Conservation (phyloP, 2,888 invertebrate species). For the Lasius platythorax region DNA sequence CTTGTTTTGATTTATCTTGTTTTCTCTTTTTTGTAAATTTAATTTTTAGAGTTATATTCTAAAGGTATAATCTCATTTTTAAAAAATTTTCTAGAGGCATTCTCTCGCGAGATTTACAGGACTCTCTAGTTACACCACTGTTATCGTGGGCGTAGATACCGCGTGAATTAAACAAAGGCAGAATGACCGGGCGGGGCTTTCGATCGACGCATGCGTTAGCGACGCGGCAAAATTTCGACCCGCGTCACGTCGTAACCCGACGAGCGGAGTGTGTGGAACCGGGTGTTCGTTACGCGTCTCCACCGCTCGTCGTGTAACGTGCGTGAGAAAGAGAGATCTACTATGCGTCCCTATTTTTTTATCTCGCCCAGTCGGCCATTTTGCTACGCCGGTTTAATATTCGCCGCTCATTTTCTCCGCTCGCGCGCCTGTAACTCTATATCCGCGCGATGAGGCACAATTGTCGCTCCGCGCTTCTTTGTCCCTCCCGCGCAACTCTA, state of each 20-base stretch:
- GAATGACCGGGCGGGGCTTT: slow-evolving; percentile 83
- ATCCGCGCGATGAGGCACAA: slow-evolving; percentile 75
- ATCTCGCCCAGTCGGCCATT: slow-evolving; percentile 79
- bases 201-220: slow-evolving; percentile 77
- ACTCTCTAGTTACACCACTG: slow-evolving; percentile 22
- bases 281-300: slow-evolving; percentile 37
- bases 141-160: slow-evolving; percentile 80
- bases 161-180: slow-evolving; percentile 82
- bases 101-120: neutral
- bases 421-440: slow-evolving; percentile 71
- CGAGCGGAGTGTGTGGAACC: slow-evolving; percentile 32
- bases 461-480: slow-evolving; percentile 71
- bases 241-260: slow-evolving; percentile 71
- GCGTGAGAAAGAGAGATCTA: slow-evolving; percentile 58
- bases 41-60: neutral
- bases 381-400: slow-evolving; percentile 79
- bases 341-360: slow-evolving; percentile 70
- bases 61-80: too few species aligned
- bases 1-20: neutral
- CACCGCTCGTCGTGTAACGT: slow-evolving; percentile 31
- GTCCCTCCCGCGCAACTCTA: slow-evolving; percentile 65
- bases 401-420: slow-evolving; percentile 76
- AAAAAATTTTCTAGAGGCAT: neutral
- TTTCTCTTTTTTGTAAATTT: neutral
- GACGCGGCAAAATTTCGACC: slow-evolving; percentile 66